Base-by-base conservation (phyloP, 1,140 invertebrate genomes). In the Drosophila persimilis region DNA sequence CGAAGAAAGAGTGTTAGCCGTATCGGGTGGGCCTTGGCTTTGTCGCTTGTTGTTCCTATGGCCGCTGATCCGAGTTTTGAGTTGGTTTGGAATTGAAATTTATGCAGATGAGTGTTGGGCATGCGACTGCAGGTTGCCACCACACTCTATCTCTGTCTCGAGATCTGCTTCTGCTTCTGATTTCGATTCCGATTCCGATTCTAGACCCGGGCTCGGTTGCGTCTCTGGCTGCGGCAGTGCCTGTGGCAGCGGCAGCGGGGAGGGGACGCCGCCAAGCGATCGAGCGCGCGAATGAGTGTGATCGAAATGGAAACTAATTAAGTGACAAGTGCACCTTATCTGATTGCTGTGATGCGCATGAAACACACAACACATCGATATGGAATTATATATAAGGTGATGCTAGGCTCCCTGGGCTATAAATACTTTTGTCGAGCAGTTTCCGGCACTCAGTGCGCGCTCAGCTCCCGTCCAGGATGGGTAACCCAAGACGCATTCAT, bases 291-390 rank as follows among this genome's bases (percentile, higher is more conserved):
- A 35, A 9, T 35, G 31, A 35, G 26, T 44, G 55, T 44, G 29
- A 63, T 64, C 58, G 58, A 26, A 64, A 56, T 67, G 52, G 76
- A 69, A 80, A 73, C 77, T 77, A 84, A 84, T 84, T 85, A 80
- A 70, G 67, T 72, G 60, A 80, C 80, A 84, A 84, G 73, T 77
- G 77, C 63, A 85, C 80, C 81, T 84, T 84, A 85, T 84, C 80
- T 84, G 80, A 85, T 85, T 60, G 63, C 35, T 48, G 22, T 73
- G 73, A 62, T 58, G 62, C 41, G 73, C 62, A 61, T 65, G 65
- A 69, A 83, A 31, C 29, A 56, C 45, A 77, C 24, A 26, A 11
- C 63, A 77, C 50, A 76, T 70, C 66, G 57, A 84, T 80, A 80
- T 83, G 72, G 80, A 74, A 43, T 55, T 71, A 83, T 43, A 8